Conservation (phyloP, 2,113 vertebrate species). For the Pseudonaja textilis region DNA sequence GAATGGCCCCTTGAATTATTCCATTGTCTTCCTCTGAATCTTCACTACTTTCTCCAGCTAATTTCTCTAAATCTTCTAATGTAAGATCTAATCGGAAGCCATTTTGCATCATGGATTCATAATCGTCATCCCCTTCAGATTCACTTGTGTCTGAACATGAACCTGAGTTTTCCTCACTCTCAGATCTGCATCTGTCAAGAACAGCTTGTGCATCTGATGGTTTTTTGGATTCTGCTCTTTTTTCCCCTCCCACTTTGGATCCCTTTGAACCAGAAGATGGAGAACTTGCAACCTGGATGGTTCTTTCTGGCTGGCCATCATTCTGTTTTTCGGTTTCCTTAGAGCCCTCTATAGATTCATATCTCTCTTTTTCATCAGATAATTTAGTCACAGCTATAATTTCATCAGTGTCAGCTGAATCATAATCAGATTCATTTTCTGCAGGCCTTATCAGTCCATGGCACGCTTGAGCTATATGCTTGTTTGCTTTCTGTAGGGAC, state of each 20-base stretch:
- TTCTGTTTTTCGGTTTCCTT: constrained; percentile 9
- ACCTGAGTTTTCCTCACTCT: constrained; percentile 17
- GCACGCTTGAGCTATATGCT: constrained; percentile 9
- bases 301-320: background rate
- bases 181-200: background rate
- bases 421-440: constrained; percentile 68
- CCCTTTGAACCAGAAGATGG: constrained; percentile 21
- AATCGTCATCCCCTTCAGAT: constrained; percentile 73
- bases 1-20: constrained; percentile 8
- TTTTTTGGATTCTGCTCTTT: constrained; percentile 23
- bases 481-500: constrained; percentile 41
- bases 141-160: constrained; percentile 51
- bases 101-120: constrained; percentile 81
- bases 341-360: constrained; percentile 9
- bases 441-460: background rate
- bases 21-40: constrained; percentile 13
- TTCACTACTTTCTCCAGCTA: constrained; percentile 61
- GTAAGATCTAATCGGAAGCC: constrained; percentile 77
- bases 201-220: background rate
- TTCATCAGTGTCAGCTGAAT: constrained; percentile 89
- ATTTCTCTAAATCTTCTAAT: constrained; percentile 76
- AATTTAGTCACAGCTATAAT: constrained; percentile 76
- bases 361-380: background rate
- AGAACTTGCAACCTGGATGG: constrained; percentile 20
- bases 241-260: constrained; percentile 14